Base-by-base conservation (phyloP, 37 sponge, comb jelly and placozoan genomes). In the Ephydatia muelleri region DNA sequence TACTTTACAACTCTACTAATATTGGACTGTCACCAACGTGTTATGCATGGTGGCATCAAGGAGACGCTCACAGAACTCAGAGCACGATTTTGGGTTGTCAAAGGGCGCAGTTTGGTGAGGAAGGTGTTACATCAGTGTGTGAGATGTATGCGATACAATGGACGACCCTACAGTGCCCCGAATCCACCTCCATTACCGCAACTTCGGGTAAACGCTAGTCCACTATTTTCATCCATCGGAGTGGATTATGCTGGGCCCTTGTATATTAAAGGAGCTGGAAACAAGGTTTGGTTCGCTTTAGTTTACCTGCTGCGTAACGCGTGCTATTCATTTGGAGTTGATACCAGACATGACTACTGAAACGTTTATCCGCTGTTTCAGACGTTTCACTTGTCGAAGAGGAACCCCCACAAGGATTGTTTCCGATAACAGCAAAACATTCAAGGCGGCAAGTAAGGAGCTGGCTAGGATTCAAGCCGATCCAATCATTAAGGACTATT, bases 251-350 rank as follows among this genome's bases (percentile, higher is more conserved):
- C 84, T 25, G 76, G 84, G 21, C 76, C 75, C 31, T 36, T 81
- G 35, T 37, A 70, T 22, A 38, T 11, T 5, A 27, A 29, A 81
- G 82, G 65, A 8, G 2, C 5, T 3, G 71, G 26, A 47, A 25
- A 83, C n/a, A 83, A 83, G 67, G 76, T 74, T 12, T 83, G 84
- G 84, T 38, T 74, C 2, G 38, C 23, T n/a, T 38, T 82, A n/a
- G n/a, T 82, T 37, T 38, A 82, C 82, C 19, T 83, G 74, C 35
- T 73, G 76, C 26, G 76, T 47, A 3, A 83, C 76, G 6, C 65
- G 84, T 6, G 76, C 76, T 29, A 75, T 83, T 30, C 84, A 83
- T 74, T 29, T 83, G 36, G 84, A 83, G 40, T 26, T 83, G 8
- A 67, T 83, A 23, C 65, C 74, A 48, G 65, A 57, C 5, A 43